phyloP scores from a whole-genome alignment of 2,797 vertebrate genomes.

The Acridotheres tristis region DNA sequence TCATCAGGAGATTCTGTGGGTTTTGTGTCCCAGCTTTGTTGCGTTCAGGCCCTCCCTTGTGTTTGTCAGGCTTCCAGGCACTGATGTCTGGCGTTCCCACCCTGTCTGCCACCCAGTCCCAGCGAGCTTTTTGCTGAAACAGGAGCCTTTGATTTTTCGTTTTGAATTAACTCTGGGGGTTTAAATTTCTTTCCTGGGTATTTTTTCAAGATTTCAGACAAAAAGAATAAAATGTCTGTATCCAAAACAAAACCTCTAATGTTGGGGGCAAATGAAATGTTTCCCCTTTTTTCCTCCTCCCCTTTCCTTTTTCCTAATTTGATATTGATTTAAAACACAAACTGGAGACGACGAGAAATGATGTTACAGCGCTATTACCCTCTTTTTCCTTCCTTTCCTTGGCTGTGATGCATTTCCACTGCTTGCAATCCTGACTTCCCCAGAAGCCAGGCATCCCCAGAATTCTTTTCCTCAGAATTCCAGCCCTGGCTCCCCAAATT shows the following conservation, averaged over 20 bases:
- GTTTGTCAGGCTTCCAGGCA: constrained; percentile 62
- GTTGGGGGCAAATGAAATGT: neutral
- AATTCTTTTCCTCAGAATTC: neutral
- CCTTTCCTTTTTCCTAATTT: neutral
- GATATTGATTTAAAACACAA: neutral
- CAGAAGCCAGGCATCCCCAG: neutral
- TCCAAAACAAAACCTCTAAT: neutral
- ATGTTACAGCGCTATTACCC: neutral
- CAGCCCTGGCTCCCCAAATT: neutral
- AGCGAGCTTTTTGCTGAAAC: constrained; percentile 11
- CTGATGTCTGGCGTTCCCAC: constrained; percentile 62
- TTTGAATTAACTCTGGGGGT: constrained; percentile 27
- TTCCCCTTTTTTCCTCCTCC: neutral
- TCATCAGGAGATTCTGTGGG: constrained; percentile 35
- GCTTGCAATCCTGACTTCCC: neutral
- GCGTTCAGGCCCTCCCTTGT: constrained; percentile 25
- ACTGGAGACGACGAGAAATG: neutral
- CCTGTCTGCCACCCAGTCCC: constrained; percentile 67
- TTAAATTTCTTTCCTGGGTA: constrained; percentile 2
- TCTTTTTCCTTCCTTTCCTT: neutral
- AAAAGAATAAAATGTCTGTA: neutral
- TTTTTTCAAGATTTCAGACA: neutral
- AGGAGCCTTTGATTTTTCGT: constrained; percentile 41
- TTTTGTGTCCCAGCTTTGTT: constrained; percentile 50
- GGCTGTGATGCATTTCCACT: neutral